These are phyloP conservation scores for Drosophila suboccidentalis DNA, from an alignment of 2,888 invertebrate genomes.

Conservation along the genomic window DNA sequence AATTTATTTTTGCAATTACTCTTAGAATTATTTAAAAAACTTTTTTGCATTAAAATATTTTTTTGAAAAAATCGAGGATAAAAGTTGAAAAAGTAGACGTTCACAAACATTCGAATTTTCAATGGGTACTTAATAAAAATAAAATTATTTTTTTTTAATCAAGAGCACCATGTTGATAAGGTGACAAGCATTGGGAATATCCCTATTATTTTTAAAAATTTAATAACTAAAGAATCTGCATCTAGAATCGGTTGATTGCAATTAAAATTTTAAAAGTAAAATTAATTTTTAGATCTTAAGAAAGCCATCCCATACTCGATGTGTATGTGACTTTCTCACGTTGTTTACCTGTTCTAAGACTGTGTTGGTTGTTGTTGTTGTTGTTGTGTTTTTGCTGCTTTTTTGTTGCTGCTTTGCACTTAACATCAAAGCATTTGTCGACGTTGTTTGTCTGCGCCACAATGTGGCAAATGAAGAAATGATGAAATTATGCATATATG, in stretches of 20 bases:
- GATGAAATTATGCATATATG: slow-evolving; percentile 38
- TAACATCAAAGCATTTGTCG: slow-evolving; percentile 20
- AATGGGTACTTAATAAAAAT: too few relatives aligned
- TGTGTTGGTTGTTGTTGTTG: not conserved
- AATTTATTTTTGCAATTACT: too few relatives aligned
- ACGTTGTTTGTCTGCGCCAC: slow-evolving; percentile 21
- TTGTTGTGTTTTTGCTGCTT: not conserved
- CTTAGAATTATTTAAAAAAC: too few relatives aligned
- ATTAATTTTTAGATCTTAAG: too few relatives aligned
- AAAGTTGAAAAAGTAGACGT: too few relatives aligned
- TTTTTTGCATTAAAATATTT: too few relatives aligned
- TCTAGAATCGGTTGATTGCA: not conserved
- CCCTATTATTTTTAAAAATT: not conserved
- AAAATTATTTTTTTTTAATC: too few relatives aligned
- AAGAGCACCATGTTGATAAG: too few relatives aligned
- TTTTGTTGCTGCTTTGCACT: slow-evolving; percentile 1
- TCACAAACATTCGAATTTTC: too few relatives aligned
- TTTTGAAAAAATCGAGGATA: too few relatives aligned
- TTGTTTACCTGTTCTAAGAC: not conserved
- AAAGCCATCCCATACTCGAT: too few relatives aligned
- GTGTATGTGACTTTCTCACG: not conserved
- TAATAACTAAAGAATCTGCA: too few relatives aligned
- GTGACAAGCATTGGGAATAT: not conserved
- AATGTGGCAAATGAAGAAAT: slow-evolving; percentile 25
- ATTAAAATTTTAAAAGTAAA: not conserved